These are phyloP conservation scores for Drosophila saltans DNA, from an alignment of 1,140 invertebrate species.

Conservation along the genomic window DNA sequence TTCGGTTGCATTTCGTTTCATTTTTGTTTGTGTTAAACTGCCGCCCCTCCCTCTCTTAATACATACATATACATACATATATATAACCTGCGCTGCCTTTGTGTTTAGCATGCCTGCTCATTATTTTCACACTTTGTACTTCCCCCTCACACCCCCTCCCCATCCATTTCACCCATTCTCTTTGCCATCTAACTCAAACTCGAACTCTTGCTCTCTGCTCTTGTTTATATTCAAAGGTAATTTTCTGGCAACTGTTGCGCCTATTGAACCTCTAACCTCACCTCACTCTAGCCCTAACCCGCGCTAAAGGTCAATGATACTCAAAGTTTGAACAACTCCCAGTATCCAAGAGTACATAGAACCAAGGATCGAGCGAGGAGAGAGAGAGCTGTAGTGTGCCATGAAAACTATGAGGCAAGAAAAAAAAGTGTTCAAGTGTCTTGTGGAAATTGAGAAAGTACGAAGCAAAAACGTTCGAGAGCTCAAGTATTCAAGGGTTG, in stretches of 20 bases:
- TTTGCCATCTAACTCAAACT: no score
- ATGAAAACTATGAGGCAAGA: background rate
- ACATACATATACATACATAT: no score
- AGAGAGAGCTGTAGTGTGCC: slow-evolving; percentile 7
- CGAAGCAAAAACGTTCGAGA: slow-evolving; percentile 48
- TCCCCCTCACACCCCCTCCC: background rate
- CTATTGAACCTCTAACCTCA: slow-evolving; percentile 33
- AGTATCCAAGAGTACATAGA: background rate
- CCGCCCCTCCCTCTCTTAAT: background rate
- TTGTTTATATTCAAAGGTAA: slow-evolving; percentile 75
- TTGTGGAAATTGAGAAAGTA: slow-evolving; percentile 63
- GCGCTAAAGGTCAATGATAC: slow-evolving; percentile 73
- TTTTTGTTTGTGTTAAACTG: slow-evolving; percentile 16
- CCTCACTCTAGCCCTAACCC: background rate
- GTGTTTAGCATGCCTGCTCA: slow-evolving; percentile 71
- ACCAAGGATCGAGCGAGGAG: background rate
- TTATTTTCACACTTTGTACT: slow-evolving; percentile 76
- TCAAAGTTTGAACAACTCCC: slow-evolving; percentile 70
- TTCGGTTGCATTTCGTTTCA: slow-evolving; percentile 54
- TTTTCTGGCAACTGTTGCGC: slow-evolving; percentile 77
- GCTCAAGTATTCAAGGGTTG: slow-evolving; percentile 40
- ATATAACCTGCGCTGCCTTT: slow-evolving; percentile 34
- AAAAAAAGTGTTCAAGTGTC: slow-evolving; percentile 66
- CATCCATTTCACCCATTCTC: no score
- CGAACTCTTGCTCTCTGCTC: background rate